These are phyloP conservation scores for Chaenodraco wilsoni DNA, from an alignment of 2,797 vertebrate species.

Conservation along the genomic window DNA sequence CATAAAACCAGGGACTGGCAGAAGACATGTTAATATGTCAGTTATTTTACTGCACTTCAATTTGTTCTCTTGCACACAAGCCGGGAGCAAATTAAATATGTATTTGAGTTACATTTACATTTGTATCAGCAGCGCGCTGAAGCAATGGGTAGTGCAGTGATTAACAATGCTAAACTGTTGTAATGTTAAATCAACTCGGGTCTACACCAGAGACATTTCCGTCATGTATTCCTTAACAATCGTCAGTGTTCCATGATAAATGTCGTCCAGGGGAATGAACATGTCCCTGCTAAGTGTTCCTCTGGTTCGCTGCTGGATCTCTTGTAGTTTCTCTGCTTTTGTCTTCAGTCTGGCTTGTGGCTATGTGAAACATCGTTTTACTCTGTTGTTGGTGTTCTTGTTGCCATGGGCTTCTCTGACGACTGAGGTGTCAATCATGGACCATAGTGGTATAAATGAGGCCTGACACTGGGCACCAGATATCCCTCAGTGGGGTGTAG, in stretches of 20 bases:
- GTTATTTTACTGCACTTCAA: slow-evolving; percentile 87
- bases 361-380: slow-evolving; percentile 36
- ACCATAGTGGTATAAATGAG: slow-evolving; percentile 52
- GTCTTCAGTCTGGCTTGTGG: slow-evolving; percentile 9
- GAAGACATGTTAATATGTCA: slow-evolving; percentile 88
- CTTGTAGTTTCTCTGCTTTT: background rate
- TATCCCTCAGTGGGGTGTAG: slow-evolving; percentile 57
- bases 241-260: slow-evolving; percentile 77
- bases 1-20: slow-evolving; percentile 81
- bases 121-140: slow-evolving; percentile 79
- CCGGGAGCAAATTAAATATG: slow-evolving; percentile 84
- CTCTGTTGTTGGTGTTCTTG: slow-evolving; percentile 23
- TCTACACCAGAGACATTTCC: slow-evolving; percentile 79
- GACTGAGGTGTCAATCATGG: slow-evolving; percentile 66
- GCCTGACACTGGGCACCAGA: slow-evolving; percentile 58
- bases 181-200: slow-evolving; percentile 85
- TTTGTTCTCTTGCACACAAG: slow-evolving; percentile 85
- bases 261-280: slow-evolving; percentile 64
- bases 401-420: slow-evolving; percentile 44
- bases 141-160: slow-evolving; percentile 83
- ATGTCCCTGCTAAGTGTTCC: slow-evolving; percentile 10
- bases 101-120: slow-evolving; percentile 82
- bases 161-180: slow-evolving; percentile 84
- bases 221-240: slow-evolving; percentile 84
- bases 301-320: slow-evolving; percentile 6